These are phyloP conservation scores for Hoplodrina blanda DNA, from an alignment of 2,888 invertebrate genomes.

Conservation along the genomic window DNA sequence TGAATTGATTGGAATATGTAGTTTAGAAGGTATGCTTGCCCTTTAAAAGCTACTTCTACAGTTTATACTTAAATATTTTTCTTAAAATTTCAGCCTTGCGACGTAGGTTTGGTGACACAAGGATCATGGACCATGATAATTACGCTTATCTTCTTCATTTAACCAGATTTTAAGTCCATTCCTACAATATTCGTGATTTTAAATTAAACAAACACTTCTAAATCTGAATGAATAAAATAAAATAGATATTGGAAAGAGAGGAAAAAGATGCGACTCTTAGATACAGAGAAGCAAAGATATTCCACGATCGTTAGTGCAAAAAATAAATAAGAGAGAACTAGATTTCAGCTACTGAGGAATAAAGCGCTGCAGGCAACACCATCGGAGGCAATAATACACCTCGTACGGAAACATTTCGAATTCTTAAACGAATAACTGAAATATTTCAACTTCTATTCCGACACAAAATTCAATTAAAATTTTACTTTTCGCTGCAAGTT, in stretches of 20 bases:
- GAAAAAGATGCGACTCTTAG: neutral
- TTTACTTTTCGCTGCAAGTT: conserved; percentile 44
- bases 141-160: too few relatives aligned
- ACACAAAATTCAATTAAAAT: conserved; percentile 50
- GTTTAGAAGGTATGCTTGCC: too few relatives aligned
- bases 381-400: neutral
- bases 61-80: too few relatives aligned
- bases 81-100: too few relatives aligned
- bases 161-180: too few relatives aligned
- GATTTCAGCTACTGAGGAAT: neutral
- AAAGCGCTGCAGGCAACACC: neutral
- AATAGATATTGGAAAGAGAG: too few relatives aligned
- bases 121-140: too few relatives aligned
- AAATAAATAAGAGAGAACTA: conserved; percentile 2
- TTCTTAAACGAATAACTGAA: conserved; percentile 22
- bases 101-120: too few relatives aligned
- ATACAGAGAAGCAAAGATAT: neutral
- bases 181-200: neutral
- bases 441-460: conserved; percentile 24
- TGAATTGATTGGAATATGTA: too few relatives aligned
- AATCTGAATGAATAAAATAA: neutral
- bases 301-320: neutral
- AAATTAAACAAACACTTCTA: neutral
- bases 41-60: too few relatives aligned
- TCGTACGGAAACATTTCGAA: conserved; percentile 14